Percentiles rank a stretch among this genome's conserved stretches.
Conservation (phyloP, 2,888 invertebrate genomes). For the Apamea crenata region DNA sequence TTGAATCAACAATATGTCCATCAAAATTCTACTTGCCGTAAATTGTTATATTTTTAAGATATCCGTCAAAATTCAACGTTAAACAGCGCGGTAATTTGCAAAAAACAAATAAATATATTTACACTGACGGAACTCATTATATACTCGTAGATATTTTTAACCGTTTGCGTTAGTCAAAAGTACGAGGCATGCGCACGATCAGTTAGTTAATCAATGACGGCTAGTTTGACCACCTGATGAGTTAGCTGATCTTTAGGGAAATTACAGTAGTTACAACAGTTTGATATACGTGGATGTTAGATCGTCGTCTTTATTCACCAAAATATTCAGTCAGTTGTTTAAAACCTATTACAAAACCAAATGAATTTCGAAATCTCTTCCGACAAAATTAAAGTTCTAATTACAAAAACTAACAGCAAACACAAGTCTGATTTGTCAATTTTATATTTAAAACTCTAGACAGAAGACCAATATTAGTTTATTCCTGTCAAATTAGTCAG, state of each 20-base stretch:
- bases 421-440: background rate
- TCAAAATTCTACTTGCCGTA: background rate
- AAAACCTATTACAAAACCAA: background rate
- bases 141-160: too few relatives aligned
- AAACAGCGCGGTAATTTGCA: background rate
- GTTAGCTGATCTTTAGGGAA: background rate
- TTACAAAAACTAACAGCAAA: background rate
- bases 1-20: background rate
- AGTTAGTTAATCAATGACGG: constrained; percentile 1
- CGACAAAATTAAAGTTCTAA: background rate
- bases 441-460: background rate
- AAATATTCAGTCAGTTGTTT: background rate
- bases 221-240: background rate
- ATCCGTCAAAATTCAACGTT: background rate
- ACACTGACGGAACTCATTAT: background rate
- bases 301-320: background rate
- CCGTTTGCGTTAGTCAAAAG: background rate
- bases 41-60: background rate
- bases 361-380: background rate
- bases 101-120: background rate
- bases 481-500: too few relatives aligned
- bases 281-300: background rate
- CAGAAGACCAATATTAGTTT: too few relatives aligned
- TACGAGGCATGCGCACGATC: background rate
- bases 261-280: background rate